Evolutionary conservation across 2,113 vertebrate species (phyloP).

Genomic region (Lipophrys pholis): DNA sequence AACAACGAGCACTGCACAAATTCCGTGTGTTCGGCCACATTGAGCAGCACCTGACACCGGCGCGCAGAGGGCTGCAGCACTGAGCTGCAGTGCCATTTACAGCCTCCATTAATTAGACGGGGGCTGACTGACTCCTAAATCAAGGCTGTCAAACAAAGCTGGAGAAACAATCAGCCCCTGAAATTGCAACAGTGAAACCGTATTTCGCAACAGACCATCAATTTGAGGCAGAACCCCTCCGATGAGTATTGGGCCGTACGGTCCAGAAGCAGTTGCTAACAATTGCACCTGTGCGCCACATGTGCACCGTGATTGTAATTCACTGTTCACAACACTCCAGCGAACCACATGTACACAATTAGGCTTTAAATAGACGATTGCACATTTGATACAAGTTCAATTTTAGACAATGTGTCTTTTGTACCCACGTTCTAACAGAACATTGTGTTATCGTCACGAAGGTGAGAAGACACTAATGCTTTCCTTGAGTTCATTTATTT

Average conservation of each 20-base stretch:
- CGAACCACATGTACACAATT: not conserved
- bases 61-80: not conserved
- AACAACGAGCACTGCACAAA: not conserved
- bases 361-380: no score
- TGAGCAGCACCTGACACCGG: not conserved
- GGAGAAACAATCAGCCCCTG: slow-evolving; percentile 18
- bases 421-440: no score
- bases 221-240: slow-evolving; percentile 12
- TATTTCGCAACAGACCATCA: slow-evolving; percentile 31
- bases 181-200: slow-evolving; percentile 31
- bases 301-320: not conserved
- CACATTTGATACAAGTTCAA: no score
- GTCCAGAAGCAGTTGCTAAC: not conserved
- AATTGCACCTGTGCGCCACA: not conserved
- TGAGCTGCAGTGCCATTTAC: slow-evolving; percentile 29
- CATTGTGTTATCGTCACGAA: no score
- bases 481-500: no score
- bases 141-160: slow-evolving; percentile 4
- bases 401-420: no score
- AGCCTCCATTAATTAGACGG: slow-evolving; percentile 27
- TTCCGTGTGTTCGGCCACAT: not conserved
- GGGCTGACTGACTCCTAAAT: slow-evolving; percentile 20
- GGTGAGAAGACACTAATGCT: no score
- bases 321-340: not conserved
- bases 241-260: not conserved